Evolutionary conservation across 2,888 invertebrate genomes (phyloP).

Genomic region (Polietes domitor): DNA sequence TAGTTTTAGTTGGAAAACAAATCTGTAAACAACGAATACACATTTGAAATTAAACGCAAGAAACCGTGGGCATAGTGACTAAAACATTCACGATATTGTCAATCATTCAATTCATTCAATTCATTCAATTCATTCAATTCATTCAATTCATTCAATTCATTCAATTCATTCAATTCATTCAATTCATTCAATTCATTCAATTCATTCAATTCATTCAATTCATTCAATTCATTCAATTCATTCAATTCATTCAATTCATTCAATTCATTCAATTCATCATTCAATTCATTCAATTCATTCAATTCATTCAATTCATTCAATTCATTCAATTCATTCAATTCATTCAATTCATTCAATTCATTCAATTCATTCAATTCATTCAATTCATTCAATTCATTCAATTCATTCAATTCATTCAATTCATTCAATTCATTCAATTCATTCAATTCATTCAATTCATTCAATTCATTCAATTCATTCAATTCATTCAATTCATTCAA

Average conservation of each 20-base stretch:
- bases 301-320: not conserved
- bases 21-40: constrained; percentile 15
- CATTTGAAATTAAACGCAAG: constrained; percentile 6
- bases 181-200: not conserved
- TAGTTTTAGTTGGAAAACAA: not conserved
- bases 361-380: not conserved
- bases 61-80: not conserved
- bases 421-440: no score
- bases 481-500: no score
- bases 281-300: not conserved
- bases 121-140: not conserved
- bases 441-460: no score
- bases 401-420: no score
- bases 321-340: not conserved
- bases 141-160: not conserved
- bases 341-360: not conserved
- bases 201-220: not conserved
- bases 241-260: not conserved
- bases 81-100: no score
- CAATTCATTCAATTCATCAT: not conserved
- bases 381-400: not conserved
- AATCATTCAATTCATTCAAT: not conserved
- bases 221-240: not conserved
- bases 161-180: not conserved
- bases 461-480: no score